phyloP scores from a whole-genome alignment of 1,140 invertebrate genomes.

The Heterodera carotae region DNA sequence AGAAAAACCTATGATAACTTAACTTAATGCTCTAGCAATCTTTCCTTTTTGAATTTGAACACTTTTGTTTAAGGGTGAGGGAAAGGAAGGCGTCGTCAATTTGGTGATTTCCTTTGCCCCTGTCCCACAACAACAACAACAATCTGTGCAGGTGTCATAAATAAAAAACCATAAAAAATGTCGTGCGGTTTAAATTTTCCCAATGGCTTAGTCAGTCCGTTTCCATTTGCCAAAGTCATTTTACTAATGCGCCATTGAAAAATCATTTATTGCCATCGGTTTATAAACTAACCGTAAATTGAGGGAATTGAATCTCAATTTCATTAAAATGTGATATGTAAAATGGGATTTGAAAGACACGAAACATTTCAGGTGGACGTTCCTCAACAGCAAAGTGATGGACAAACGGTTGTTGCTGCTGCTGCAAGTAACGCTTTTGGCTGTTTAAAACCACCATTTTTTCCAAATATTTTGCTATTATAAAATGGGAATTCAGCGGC shows the following conservation, averaged over 20 bases:
- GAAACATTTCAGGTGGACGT: too few species aligned
- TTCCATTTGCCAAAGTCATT: too few species aligned
- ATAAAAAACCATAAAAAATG: neutral
- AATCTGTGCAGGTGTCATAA: neutral
- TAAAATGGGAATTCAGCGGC: too few species aligned
- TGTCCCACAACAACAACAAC: conserved; percentile 69
- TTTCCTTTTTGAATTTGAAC: conserved; percentile 73
- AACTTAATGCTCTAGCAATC: neutral
- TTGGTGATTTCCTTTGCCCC: conserved; percentile 70
- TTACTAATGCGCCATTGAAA: too few species aligned
- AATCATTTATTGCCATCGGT: too few species aligned
- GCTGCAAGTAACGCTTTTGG: neutral
- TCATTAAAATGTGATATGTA: too few species aligned
- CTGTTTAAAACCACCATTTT: too few species aligned
- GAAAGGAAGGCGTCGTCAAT: conserved; percentile 80
- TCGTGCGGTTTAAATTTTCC: neutral
- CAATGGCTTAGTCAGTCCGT: too few species aligned
- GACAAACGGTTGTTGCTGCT: neutral
- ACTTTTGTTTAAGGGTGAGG: conserved; percentile 76
- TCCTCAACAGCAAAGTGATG: neutral
- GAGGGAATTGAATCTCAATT: too few species aligned
- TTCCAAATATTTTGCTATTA: neutral
- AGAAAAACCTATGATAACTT: too few species aligned
- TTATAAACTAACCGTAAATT: too few species aligned
- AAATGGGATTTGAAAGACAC: too few species aligned